Base-by-base conservation (phyloP, 2,888 invertebrate species). In the Tetragnatha montana region DNA sequence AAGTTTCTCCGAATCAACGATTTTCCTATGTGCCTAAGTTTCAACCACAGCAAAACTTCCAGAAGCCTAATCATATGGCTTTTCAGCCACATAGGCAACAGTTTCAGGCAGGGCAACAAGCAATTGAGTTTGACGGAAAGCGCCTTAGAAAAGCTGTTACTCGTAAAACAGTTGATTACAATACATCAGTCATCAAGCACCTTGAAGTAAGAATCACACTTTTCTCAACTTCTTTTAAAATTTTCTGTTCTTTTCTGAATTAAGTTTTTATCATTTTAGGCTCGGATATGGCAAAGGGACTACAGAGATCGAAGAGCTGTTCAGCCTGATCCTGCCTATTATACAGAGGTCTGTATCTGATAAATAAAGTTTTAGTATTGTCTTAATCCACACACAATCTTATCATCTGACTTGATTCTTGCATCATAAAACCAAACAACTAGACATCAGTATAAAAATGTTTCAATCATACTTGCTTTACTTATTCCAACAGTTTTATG, bases 121-220 rank as follows among this genome's bases (percentile, higher is more conserved):
- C 91, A 17, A 92, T 93, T 17, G 98, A 98, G 94, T 98, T 98
- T 93, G 98, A 99, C 95, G 99, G 98, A 90, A 98, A 99, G 94
- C 95, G 98, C 92, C 95, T 98, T 92, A 95, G 99, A 93, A 99
- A 99, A 94, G 98, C 98, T 92, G 97, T 98, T 91, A 98, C 98
- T 96, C 95, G 99, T 92, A 98, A 98, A 95, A 99, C 99, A 60
- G 98, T 99, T 85, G 99, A 99, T 94, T 99, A 99, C 94, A 99
- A 99, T 95, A 96, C 98, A 22, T 96, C 99, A 69, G 96, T 99
- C 93, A 97, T 98, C 91, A 97, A 97, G 94, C 97, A 97, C 92
- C 94, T 99, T 92, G 97, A 99, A 95, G 97, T 97, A 94, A 94
- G 93, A 21, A n/a, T 19, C 12, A 17, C 49, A 17, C 0, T 21